These are phyloP conservation scores for Pammene aurita DNA, from an alignment of 2,888 invertebrate species.

Conservation along the genomic window DNA sequence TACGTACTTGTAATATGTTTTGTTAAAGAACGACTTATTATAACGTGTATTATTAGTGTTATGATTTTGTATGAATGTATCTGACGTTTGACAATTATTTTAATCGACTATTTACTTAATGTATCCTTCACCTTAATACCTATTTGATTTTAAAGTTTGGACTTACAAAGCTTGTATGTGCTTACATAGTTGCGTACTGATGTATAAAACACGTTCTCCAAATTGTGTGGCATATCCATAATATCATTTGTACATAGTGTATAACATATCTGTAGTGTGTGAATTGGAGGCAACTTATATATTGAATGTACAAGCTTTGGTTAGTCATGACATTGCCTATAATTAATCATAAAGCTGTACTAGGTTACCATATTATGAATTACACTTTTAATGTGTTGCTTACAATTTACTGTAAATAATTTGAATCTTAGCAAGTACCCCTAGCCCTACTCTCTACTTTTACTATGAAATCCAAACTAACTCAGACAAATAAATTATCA, in stretches of 20 bases:
- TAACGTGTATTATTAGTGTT: constrained; percentile 16
- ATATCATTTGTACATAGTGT: constrained; percentile 7
- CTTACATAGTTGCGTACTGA: neutral
- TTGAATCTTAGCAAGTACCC: constrained; percentile 8
- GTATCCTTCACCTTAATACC: neutral
- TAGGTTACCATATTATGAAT: constrained; percentile 30
- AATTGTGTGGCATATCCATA: neutral
- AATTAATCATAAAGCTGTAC: constrained; percentile 13
- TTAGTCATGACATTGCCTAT: constrained; percentile 8
- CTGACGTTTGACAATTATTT: constrained; percentile 14
- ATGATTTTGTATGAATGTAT: constrained; percentile 20
- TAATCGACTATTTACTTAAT: constrained; percentile 9
- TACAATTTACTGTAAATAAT: constrained; percentile 7
- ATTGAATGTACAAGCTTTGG: neutral
- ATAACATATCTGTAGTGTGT: neutral
- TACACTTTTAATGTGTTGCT: constrained; percentile 8
- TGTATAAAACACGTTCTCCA: neutral
- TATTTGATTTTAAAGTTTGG: neutral
- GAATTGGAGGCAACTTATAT: neutral
- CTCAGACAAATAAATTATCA: constrained; percentile 2
- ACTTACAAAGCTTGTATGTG: constrained; percentile 7
- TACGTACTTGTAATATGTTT: neutral
- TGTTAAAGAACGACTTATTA: neutral
- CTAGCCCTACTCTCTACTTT: constrained; percentile 1
- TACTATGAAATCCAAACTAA: neutral